Evolutionary conservation across 2,113 vertebrate genomes (phyloP), one percentile per base, ranked within the genome.

Genomic region (Romanogobio albipinnatus): DNA sequence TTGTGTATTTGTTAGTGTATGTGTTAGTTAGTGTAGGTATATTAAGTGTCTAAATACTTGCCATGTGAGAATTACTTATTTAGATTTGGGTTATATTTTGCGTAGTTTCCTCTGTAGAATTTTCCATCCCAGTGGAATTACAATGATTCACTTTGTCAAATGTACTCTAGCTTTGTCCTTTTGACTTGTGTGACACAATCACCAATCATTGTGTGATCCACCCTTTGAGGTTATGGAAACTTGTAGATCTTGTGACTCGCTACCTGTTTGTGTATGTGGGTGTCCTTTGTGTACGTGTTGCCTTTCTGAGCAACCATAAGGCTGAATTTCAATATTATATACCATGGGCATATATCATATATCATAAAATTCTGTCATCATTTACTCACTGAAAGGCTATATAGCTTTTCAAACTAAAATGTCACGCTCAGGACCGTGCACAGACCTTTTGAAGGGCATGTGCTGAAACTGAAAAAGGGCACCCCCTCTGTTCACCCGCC

Each of bases 151-250:
- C 77, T 59, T 36, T 59, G 53, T 62, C 77, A 80, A 39, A 81
- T 53, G 26, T 13, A 66, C 43, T 68, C 36, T 49, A 49, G 9
- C 9, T 11, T 51, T 68, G 62, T 51, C 79, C 79, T 81, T 51
- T 17, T 68, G 59, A 64, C 43, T 64, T 64, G 2, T 29, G 51
- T 80, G 39, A 68, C 43, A 68, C 39, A 68, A 66, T 80, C 59
- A 49, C 77, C 59, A 80, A 22, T 81, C 45, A 49, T 58, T 19
- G 51, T 53, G 76, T 51, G 59, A 81, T 81, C 24, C 78, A 51
- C 76, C 56, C 56, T 79, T 47, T 68, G 79, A 81, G 45, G 43
- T 81, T 61, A 81, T 43, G 79, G 79, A 81, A 81, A 81, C 45
- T 68, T 80, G 13, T 80, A 36, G 14, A 64, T 43, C 59, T 58